Base-by-base conservation (phyloP, 2,888 invertebrate genomes). In the Physocephala rufipes region DNA sequence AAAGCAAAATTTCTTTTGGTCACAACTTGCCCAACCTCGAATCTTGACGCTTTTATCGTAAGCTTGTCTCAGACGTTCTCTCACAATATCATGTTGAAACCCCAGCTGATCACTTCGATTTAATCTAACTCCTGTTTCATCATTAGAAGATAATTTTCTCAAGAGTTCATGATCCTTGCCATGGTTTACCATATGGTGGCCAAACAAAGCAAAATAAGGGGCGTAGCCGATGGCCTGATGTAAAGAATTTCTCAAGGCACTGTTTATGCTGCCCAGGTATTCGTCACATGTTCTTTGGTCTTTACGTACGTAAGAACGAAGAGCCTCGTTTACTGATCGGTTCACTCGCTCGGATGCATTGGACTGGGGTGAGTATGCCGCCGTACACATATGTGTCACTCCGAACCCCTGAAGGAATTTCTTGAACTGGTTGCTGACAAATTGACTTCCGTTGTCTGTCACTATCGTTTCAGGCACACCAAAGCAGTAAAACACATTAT, bases 311-410 rank as follows among this genome's bases (percentile, higher is more conserved):
- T 65, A 71, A 3, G 74, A 24, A 19, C 69, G 19, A 13, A 55
- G 21, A 13, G 53, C 53, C 53, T n/a, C 53, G 13, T 66, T 71
- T 16, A 73, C 58, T 9, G 73, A 73, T 1, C 71, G 68, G 47
- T 71, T 73, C 3, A 55, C 55, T 13, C 55, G 24, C 7, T 55
- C 24, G 55, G 55, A 55, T 12, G 55, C 19, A 55, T 55, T 55
- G 2, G 53, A n/a, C 13, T 55, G 73, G 2, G 71, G 73, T 12
- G 73, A 67, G 30, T 71, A 45, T 12, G 59, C 59, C 9, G 71
- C 73, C 0, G 71, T 73, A 49, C 45, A 73, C 13, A 63, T 51
- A 26, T 66, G 66, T 2, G 7, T 55, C 15, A 67, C 12, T 13
- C 55, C 43, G 13, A 53, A 53, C n/a, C 19, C 30, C 7, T 13